These are phyloP conservation scores for Hedya salicella DNA, from an alignment of 2,888 invertebrate species.

Conservation along the genomic window DNA sequence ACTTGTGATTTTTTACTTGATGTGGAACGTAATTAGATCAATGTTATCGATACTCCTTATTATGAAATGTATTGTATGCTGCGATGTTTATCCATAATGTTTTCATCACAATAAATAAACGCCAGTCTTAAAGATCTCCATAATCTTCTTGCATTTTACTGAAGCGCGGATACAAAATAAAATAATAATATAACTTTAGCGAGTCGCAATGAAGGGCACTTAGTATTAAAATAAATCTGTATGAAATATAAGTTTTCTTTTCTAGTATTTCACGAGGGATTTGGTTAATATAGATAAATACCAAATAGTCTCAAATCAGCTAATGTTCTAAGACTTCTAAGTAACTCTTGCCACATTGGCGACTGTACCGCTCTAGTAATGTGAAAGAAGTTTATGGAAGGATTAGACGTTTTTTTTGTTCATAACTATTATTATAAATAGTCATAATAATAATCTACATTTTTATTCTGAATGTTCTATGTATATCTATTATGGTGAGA, in stretches of 20 bases:
- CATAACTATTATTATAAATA: background rate
- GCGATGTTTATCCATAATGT: background rate
- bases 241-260: too few species aligned
- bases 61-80: conserved; percentile 8
- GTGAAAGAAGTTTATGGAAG: background rate
- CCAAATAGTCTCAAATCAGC: too few species aligned
- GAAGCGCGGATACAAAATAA: background rate
- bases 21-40: conserved; percentile 42
- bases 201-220: too few species aligned
- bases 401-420: background rate
- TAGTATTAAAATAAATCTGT: too few species aligned
- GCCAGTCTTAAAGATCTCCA: background rate
- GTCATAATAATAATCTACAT: conserved; percentile 6
- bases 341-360: too few species aligned
- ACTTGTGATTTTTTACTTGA: conserved; percentile 24
- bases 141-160: conserved; percentile 13
- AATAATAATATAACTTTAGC: too few species aligned
- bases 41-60: conserved; percentile 40
- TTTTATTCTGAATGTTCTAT: too few species aligned
- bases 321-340: too few species aligned
- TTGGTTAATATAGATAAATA: too few species aligned
- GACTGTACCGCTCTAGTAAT: background rate
- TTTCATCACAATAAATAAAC: background rate
- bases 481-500: too few species aligned
- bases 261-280: too few species aligned